A percentile compares a stretch with the other conserved stretches of the same genome.
These are phyloP conservation scores for Halictus quadricinctus DNA, from an alignment of 2,888 invertebrate genomes.

Conservation along the genomic window DNA sequence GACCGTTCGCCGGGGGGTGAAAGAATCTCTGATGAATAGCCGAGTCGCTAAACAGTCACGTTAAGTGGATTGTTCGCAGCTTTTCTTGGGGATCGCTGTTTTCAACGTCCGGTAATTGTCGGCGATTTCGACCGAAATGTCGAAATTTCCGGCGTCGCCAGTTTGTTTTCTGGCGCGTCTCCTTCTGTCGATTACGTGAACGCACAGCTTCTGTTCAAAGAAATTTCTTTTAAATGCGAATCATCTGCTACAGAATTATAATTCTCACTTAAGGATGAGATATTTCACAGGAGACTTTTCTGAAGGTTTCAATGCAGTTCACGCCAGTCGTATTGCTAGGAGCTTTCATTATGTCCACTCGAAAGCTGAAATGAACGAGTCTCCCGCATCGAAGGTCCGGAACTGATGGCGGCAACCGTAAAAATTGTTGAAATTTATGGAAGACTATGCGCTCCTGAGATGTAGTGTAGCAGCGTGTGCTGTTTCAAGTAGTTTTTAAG, in stretches of 20 bases:
- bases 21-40: conserved; percentile 12
- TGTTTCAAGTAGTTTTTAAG: neutral
- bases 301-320: neutral
- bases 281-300: neutral
- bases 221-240: neutral
- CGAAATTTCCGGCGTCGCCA: no score
- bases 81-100: neutral
- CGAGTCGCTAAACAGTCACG: neutral
- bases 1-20: neutral
- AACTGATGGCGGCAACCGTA: neutral
- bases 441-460: neutral
- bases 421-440: neutral
- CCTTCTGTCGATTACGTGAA: neutral
- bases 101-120: neutral
- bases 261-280: neutral
- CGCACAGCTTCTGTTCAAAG: neutral
- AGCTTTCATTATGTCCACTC: neutral
- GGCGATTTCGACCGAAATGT: neutral
- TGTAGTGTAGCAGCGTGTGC: neutral
- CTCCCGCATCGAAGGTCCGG: neutral
- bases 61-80: conserved; percentile 3
- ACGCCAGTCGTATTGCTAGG: neutral
- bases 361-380: neutral
- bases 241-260: neutral
- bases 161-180: neutral